Conservation (phyloP, 2,113 vertebrate genomes). For the Austrofundulus limnaeus region DNA sequence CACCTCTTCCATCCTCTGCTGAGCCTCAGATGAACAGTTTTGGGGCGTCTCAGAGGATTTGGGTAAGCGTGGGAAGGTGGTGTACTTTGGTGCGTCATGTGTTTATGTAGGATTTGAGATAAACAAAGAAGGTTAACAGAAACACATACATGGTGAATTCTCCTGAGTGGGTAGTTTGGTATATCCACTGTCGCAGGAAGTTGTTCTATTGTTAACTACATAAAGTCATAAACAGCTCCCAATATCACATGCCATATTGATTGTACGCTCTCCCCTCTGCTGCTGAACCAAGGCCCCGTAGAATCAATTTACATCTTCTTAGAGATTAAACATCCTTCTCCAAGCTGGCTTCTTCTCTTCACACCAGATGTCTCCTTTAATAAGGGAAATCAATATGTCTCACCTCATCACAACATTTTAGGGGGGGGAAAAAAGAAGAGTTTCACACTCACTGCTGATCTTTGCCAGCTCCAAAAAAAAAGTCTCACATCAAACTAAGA, state of each 20-base stretch:
- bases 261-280: background rate
- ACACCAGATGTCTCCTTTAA: conserved; percentile 10
- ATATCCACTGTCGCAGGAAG: background rate
- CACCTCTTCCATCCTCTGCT: conserved; percentile 35
- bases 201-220: background rate
- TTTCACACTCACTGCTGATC: conserved; percentile 1
- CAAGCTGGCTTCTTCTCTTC: conserved; percentile 6
- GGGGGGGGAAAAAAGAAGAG: background rate
- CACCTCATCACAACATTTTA: conserved; percentile 22
- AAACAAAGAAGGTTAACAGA: background rate
- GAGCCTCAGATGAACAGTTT: conserved; percentile 13
- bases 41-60: conserved; percentile 15
- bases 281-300: background rate
- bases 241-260: background rate
- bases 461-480: background rate
- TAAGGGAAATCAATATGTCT: conserved; percentile 18
- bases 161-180: background rate
- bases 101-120: background rate
- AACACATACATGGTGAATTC: background rate
- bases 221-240: background rate
- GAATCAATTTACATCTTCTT: conserved; percentile 15
- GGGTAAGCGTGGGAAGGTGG: conserved; percentile 8
- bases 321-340: conserved; percentile 14
- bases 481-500: conserved; percentile 17
- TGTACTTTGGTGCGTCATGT: conserved; percentile 3